Evolutionary conservation across 2,888 invertebrate species (phyloP).

Genomic region (Amorpha juglandis): DNA sequence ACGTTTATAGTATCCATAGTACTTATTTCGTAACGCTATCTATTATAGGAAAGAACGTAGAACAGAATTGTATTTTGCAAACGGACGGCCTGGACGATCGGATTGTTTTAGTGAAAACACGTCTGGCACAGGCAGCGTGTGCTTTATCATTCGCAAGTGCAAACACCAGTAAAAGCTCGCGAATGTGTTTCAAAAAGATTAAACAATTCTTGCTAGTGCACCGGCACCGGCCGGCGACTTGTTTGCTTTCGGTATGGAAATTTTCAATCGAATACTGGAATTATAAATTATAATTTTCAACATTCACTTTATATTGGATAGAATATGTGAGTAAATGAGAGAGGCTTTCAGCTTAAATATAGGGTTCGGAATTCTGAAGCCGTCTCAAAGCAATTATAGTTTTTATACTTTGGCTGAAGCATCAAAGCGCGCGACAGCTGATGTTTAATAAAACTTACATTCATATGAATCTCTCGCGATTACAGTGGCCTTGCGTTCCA

Average conservation of each 20-base stretch:
- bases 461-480: constrained; percentile 35
- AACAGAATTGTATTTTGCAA: constrained; percentile 47
- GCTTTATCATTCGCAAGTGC: constrained; percentile 70
- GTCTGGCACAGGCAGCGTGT: constrained; percentile 58
- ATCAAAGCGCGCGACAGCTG: constrained; percentile 35
- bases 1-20: background rate
- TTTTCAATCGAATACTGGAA: constrained; percentile 37
- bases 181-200: constrained; percentile 56
- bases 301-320: constrained; percentile 21
- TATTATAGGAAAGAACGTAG: constrained; percentile 46
- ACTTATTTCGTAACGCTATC: constrained; percentile 27
- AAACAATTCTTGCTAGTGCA: constrained; percentile 55
- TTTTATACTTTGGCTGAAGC: constrained; percentile 38
- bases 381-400: constrained; percentile 7
- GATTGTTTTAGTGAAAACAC: constrained; percentile 62
- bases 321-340: background rate
- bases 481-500: constrained; percentile 37
- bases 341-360: constrained; percentile 9
- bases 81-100: constrained; percentile 40
- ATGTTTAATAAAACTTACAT: constrained; percentile 36
- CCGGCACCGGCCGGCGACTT: constrained; percentile 39
- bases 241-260: constrained; percentile 43
- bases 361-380: background rate
- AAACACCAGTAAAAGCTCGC: constrained; percentile 63
- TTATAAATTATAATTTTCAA: constrained; percentile 31